Evolutionary conservation across 2,113 vertebrate genomes (phyloP), one percentile per base, ranked within the genome.

Genomic region (Paramisgurnus dabryanus): DNA sequence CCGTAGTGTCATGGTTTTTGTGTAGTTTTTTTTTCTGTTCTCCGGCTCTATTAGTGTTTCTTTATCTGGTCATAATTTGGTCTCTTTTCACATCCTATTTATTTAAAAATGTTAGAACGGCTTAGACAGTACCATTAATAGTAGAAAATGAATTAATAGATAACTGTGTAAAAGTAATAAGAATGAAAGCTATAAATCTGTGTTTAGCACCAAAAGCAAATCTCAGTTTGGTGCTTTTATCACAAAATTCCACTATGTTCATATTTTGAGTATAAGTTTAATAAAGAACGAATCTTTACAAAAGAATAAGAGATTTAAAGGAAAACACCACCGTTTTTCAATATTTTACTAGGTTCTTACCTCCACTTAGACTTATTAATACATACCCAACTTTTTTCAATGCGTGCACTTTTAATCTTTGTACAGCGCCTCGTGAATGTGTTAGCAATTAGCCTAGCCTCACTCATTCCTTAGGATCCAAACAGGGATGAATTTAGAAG

Each of bases 191-290:
- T 47, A 7, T 47, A 47, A 47, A 47, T 34, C 27, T 34, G 27
- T 34, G 27, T 34, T 34, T 34, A 34, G 27, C 27, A 34, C 27
- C 2, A 45, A 45, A 45, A 45, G 43, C 43, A 45, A 4, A 15
- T 65, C 75, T 68, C 67, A 84, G 85, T 85, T 89, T 89, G 88
- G 49, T 58, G 76, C 78, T 75, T 5, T 17, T 41, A 11, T 18
- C 60, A 69, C 39, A 10, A 49, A 4, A 9, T 70, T 66, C 64
- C 43, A 66, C 40, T n/a, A 45, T 75, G 55, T 57, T 57, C 17
- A 57, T 17, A 7, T 71, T 77, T 85, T 86, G 73, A 55, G 78
- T 64, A 50, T 80, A 80, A 80, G 13, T 76, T 77, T 41, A n/a
- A 57, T 22, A 65, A 27, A 27, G 27, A 82, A 67, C 77, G 83